These are phyloP conservation scores for Zonotrichia leucophrys DNA, from an alignment of 2,113 vertebrate genomes.

Conservation along the genomic window DNA sequence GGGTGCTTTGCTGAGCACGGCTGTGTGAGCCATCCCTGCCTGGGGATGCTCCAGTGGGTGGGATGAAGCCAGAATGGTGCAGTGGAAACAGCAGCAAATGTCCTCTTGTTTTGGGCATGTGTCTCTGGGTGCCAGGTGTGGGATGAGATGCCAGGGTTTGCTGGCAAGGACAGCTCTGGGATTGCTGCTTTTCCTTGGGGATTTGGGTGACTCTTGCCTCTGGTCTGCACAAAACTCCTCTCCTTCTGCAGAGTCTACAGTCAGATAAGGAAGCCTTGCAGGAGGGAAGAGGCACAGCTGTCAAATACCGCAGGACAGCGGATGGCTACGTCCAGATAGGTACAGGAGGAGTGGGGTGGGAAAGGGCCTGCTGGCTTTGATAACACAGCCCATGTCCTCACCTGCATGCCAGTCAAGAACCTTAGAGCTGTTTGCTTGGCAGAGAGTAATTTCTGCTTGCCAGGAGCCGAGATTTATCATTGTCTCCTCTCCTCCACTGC, in stretches of 20 bases:
- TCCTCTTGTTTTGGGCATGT: neutral
- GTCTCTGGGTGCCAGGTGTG: neutral
- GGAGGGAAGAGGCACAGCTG: constrained; percentile 81
- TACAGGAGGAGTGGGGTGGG: constrained; percentile 46
- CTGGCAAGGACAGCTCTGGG: neutral
- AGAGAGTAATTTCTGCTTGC: neutral
- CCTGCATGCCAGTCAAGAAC: neutral
- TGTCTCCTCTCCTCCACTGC: neutral
- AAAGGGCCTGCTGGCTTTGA: neutral
- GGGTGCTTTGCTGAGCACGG: neutral
- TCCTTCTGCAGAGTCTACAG: constrained; percentile 85
- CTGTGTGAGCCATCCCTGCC: neutral
- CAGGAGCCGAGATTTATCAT: neutral
- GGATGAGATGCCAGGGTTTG: neutral
- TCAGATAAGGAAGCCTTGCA: constrained; percentile 92
- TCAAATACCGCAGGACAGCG: constrained; percentile 87
- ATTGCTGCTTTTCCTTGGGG: neutral
- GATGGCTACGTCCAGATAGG: constrained; percentile 96
- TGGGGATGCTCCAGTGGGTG: neutral
- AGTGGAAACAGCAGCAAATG: neutral
- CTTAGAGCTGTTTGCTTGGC: neutral
- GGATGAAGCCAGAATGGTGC: neutral
- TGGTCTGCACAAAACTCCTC: neutral
- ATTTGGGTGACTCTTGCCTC: neutral
- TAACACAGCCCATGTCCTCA: neutral